These are phyloP conservation scores for Heterohyrax brucei DNA, from an alignment of 2,797 vertebrate genomes.

Conservation along the genomic window DNA sequence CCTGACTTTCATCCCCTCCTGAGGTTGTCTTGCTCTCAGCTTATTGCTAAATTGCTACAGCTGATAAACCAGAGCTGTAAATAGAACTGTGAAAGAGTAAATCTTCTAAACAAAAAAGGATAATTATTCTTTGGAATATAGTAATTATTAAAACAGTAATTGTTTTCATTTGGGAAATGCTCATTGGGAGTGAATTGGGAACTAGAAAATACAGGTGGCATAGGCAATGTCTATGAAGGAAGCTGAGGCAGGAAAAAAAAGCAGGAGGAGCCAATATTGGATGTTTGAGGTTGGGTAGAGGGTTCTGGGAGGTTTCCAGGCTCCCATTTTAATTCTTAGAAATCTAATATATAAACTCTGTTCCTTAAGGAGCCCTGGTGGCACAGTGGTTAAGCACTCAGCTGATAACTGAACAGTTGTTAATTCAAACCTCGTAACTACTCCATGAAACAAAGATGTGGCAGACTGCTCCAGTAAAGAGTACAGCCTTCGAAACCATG, in stretches of 20 bases:
- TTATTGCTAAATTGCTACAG: conserved; percentile 11
- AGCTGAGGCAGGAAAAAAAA: background rate
- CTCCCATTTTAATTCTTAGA: conserved; percentile 22
- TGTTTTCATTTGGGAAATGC: conserved; percentile 39
- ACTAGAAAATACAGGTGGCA: background rate
- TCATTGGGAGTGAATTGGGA: conserved; percentile 13
- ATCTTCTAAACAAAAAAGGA: conserved; percentile 26
- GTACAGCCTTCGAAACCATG: background rate
- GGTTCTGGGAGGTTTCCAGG: conserved; percentile 24
- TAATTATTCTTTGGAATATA: conserved; percentile 6
- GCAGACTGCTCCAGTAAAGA: background rate
- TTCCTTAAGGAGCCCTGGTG: background rate
- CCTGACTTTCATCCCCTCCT: background rate
- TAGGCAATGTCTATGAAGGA: background rate
- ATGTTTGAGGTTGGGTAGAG: background rate
- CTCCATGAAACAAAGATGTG: too few relatives aligned
- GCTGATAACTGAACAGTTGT: background rate
- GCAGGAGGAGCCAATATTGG: background rate
- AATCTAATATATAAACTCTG: background rate
- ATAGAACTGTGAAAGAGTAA: conserved; percentile 1
- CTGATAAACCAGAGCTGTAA: background rate
- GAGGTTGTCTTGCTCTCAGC: background rate
- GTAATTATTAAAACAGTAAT: background rate
- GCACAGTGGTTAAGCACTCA: background rate
- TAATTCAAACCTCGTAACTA: background rate